Base-by-base conservation (phyloP, 2,113 vertebrate species). In the Anolis sagrei region DNA sequence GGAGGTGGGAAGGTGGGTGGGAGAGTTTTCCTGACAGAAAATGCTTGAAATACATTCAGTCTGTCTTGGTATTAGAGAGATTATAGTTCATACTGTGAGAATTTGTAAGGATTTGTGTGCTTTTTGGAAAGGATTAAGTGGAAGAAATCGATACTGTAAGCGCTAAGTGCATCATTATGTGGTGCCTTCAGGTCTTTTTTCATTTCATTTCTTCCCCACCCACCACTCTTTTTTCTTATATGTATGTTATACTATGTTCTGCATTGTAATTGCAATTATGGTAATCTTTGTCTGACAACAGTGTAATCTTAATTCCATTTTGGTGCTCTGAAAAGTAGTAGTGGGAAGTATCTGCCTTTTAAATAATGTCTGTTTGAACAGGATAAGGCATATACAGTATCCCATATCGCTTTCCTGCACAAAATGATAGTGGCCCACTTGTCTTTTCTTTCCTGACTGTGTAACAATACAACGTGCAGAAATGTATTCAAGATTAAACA, bases 41-140 rank as follows among this genome's bases (percentile, higher is more conserved):
- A 91, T 79, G 27, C 66, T 92, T 90, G 90, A 90, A 91, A 90
- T 69, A 73, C 62, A 34, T 90, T 87, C 32, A 83, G 66, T 90
- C 89, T 82, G n/a, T 74, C 70, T 79, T 7, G 21, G 92, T 87
- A 90, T 95, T 94, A 93, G 89, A 90, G 89, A 44, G 93, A 91
- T 95, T 92, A 95, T 87, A 88, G 79, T 75, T 77, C 82, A 89
- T 66, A 81, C 85, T 85, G 81, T 92, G 90, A 91, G 92, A 93
- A 93, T 94, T 92, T 95, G 94, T 95, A 86, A 72, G 93, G 93
- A 91, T 94, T 93, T 92, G 79, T 84, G 87, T 87, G 82, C 92
- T 89, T 91, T 91, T 89, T 86, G 49, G 88, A 92, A 88, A 86
- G 87, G 94, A 94, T 95, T 95, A 94, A 92, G 77, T 91, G 80